Base-by-base conservation (phyloP, 2,113 vertebrate genomes). In the Chaetura pelagica region DNA sequence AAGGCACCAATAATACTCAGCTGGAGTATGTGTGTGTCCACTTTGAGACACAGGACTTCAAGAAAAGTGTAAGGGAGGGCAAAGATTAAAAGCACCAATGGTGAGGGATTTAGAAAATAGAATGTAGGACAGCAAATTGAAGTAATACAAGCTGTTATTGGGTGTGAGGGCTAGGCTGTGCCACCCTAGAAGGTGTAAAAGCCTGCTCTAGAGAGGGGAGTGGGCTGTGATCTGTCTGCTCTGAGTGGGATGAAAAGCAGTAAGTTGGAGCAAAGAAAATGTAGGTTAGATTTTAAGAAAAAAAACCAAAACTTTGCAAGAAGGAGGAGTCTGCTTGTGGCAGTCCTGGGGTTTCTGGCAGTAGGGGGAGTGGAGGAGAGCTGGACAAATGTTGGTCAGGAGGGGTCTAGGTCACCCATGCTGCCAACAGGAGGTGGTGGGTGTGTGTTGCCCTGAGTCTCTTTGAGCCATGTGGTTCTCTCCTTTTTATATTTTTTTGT, bases 241-340 rank as follows among this genome's bases (percentile, higher is more conserved):
- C 18, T 54, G 51, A 51, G 64, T 1, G 6, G 2, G 35, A 22
- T 68, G 52, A 73, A 73, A 46, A 79, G 62, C 44, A 88, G 46
- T 11, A 82, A 80, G 24, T 67, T 87, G 61, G 61, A 84, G 77
- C 8, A 24, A 44, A 52, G 34, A 82, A 84, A 75, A 87, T 18
- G 16, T 75, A 82, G 66, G 62, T 91, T 72, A 82, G 57, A 54
- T 81, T 86, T 83, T 49, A 48, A 67, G n/a, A 75, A 40, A 78
- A 68, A 30, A 22, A 32, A 20, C n/a, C 72, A 40, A 75, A 68
- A 30, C 52, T 61, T 61, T 15, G 38, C 48, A 67, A 20, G 27
- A 72, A 80, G 42, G n/a, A 74, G 23, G 32, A 46, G 49, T 18
- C n/a, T 51, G 48, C 8, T 24, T 67, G 34, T 3, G 10, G n/a